Evolutionary conservation across 2,797 vertebrate genomes (phyloP).

Genomic region (Nyctalus aviator): DNA sequence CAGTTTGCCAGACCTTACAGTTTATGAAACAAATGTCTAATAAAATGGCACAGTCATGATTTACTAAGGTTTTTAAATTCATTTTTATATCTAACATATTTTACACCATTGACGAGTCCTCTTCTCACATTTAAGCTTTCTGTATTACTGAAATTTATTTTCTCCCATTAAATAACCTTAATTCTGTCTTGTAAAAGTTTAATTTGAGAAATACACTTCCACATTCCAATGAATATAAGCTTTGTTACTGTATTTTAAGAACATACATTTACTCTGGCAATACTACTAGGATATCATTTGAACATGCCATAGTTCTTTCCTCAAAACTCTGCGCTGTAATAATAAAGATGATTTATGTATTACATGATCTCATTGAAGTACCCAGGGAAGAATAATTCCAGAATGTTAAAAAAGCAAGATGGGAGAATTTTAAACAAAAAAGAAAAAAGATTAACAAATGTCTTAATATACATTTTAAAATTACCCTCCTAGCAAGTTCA

Average conservation of each 20-base stretch:
- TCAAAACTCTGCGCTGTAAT: conserved; percentile 11
- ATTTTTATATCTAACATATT: conserved; percentile 77
- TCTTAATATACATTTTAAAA: neutral
- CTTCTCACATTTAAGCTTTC: conserved; percentile 75
- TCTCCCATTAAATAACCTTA: conserved; percentile 72
- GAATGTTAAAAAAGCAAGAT: neutral
- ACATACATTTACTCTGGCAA: conserved; percentile 25
- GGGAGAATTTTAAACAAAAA: conserved; percentile 43
- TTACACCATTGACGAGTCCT: conserved; percentile 71
- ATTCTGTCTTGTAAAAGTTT: conserved; percentile 76
- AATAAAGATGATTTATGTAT: conserved; percentile 42
- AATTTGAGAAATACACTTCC: conserved; percentile 56
- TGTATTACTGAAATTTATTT: conserved; percentile 67
- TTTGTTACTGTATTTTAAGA: conserved; percentile 55
- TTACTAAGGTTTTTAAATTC: conserved; percentile 83
- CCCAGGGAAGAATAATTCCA: neutral
- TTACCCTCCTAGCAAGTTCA: neutral
- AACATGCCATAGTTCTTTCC: neutral
- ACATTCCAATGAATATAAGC: conserved; percentile 31
- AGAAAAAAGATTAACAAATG: conserved; percentile 9
- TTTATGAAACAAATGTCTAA: conserved; percentile 85
- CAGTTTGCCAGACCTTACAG: conserved; percentile 79
- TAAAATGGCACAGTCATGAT: conserved; percentile 82
- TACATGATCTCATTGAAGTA: neutral
- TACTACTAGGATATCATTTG: neutral